Evolutionary conservation across 1,140 invertebrate genomes (phyloP).

Genomic region (Neodiprion fabricii): DNA sequence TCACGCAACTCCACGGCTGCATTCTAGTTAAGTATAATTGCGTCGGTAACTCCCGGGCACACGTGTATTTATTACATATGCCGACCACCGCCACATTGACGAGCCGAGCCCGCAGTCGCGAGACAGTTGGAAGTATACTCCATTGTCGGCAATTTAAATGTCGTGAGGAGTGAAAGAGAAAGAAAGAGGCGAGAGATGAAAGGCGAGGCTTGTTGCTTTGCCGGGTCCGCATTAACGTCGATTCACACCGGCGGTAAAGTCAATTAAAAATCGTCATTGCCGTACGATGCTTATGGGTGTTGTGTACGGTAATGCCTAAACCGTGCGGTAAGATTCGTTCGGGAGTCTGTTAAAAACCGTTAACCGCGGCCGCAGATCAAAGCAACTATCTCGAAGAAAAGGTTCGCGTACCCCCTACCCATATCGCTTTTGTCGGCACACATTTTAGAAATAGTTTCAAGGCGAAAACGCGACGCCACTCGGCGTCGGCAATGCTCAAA

Average conservation of each 20-base stretch:
- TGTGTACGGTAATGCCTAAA: too few relatives aligned
- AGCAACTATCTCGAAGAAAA: slow-evolving; percentile 3
- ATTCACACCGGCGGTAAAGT: too few relatives aligned
- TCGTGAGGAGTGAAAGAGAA: not conserved
- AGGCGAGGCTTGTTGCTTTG: too few relatives aligned
- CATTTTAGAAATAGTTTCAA: slow-evolving; percentile 6
- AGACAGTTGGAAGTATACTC: not conserved
- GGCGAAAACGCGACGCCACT: slow-evolving; percentile 6
- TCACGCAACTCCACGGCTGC: not conserved
- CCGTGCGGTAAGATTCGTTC: not conserved
- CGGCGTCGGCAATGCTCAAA: not conserved
- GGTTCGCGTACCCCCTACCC: not conserved
- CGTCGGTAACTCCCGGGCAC: not conserved
- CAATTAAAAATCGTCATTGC: too few relatives aligned
- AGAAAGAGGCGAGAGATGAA: too few relatives aligned
- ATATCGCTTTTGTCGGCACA: not conserved
- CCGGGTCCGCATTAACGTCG: too few relatives aligned
- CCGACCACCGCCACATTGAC: too few relatives aligned
- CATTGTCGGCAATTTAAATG: slow-evolving; percentile 5
- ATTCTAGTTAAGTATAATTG: slow-evolving; percentile 6
- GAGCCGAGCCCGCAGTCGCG: not conserved
- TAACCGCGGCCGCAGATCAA: not conserved
- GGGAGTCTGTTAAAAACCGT: not conserved
- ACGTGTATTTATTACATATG: too few relatives aligned
- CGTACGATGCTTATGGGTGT: too few relatives aligned